Evolutionary conservation across 2,113 vertebrate species (phyloP).

Genomic region (Martes martes): DNA sequence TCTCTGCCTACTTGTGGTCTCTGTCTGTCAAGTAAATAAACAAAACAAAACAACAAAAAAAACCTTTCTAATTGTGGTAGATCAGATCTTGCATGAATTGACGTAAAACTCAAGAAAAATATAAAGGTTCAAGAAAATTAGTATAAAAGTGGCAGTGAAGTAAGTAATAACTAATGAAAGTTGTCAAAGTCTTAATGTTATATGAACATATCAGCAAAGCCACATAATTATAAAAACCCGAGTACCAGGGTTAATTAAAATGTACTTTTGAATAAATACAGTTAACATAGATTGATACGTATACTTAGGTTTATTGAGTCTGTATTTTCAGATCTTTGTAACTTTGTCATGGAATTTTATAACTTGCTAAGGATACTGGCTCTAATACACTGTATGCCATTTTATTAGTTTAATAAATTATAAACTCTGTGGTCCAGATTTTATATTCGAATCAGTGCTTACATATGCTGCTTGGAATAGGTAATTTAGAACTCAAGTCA

Average conservation of each 20-base stretch:
- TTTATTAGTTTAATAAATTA: conserved; percentile 10
- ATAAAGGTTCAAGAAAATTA: background rate
- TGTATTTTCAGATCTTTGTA: conserved; percentile 16
- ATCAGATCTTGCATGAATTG: background rate
- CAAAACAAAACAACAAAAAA: too few relatives aligned
- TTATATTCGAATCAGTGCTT: background rate
- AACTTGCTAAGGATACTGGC: background rate
- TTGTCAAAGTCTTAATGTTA: background rate
- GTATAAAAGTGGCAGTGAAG: background rate
- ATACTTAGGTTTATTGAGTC: background rate
- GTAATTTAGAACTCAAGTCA: background rate
- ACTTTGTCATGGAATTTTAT: conserved; percentile 23
- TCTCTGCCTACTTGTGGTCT: too few relatives aligned
- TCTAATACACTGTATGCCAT: background rate
- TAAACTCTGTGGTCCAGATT: background rate
- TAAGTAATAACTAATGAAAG: background rate
- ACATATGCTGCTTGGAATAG: conserved; percentile 11
- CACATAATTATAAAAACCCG: background rate
- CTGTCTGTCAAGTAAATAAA: too few relatives aligned
- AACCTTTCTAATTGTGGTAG: background rate
- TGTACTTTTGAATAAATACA: background rate
- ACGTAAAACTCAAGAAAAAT: background rate
- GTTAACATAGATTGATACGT: background rate
- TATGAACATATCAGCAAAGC: background rate
- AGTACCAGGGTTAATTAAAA: background rate